A percentile compares a stretch with the other conserved stretches of the same genome.
These are phyloP conservation scores for Tipula confusa DNA, from an alignment of 2,888 invertebrate genomes.

Conservation along the genomic window DNA sequence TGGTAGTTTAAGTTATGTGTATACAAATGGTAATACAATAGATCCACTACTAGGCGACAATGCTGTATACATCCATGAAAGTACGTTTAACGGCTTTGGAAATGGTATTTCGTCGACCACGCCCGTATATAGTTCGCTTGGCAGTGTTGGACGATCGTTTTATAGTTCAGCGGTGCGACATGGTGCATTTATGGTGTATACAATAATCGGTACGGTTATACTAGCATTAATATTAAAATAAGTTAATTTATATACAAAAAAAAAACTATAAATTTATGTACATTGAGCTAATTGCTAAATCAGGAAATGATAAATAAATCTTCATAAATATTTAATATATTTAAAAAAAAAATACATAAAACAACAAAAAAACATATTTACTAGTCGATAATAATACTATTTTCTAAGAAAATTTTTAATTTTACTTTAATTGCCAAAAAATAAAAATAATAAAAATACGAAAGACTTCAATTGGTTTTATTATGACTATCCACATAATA, in stretches of 20 bases:
- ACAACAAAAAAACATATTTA: background rate
- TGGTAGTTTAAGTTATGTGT: constrained; percentile 62
- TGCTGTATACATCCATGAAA: constrained; percentile 36
- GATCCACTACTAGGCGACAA: constrained; percentile 38
- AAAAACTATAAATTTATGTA: background rate
- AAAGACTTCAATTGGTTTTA: background rate
- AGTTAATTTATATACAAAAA: constrained; percentile 15
- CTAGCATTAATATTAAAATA: constrained; percentile 28
- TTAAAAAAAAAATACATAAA: too few relatives aligned
- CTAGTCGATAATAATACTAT: background rate
- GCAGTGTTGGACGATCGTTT: background rate
- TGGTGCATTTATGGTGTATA: background rate
- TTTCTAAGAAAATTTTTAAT: constrained; percentile 3
- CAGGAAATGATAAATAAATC: background rate
- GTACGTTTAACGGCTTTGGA: constrained; percentile 35
- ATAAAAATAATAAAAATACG: constrained; percentile 8
- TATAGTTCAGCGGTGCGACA: background rate
- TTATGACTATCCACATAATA: background rate
- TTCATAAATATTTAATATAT: background rate
- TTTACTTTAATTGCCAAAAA: constrained; percentile 9
- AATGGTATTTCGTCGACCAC: constrained; percentile 40
- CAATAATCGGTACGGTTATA: background rate
- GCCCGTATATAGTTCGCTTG: constrained; percentile 38
- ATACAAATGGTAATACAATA: constrained; percentile 43
- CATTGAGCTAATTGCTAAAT: background rate